A percentile compares a stretch with the other conserved stretches of the same genome.
These are phyloP conservation scores for Scolanthus callimorphus DNA, from an alignment of 92 coral and sea anemone species.

Conservation along the genomic window DNA sequence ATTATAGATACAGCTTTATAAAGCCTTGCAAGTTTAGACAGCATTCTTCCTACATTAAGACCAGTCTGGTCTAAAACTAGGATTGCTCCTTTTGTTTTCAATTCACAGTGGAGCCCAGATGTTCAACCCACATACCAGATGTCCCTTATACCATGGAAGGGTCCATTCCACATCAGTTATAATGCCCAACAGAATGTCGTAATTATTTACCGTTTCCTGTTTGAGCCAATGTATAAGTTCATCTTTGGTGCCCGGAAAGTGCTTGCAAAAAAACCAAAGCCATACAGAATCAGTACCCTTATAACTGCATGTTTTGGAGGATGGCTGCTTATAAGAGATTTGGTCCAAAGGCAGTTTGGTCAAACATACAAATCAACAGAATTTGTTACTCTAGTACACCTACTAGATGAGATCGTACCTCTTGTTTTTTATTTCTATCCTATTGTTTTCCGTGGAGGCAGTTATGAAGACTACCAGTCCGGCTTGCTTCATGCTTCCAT, in stretches of 20 bases:
- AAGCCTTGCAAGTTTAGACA: no score
- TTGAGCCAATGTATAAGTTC: slow-evolving; percentile 32
- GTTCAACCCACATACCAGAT: slow-evolving; percentile 21
- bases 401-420: slow-evolving; percentile 43
- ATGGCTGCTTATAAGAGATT: slow-evolving; percentile 20
- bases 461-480: background rate
- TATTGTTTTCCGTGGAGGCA: slow-evolving; percentile 25
- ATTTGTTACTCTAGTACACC: slow-evolving; percentile 5
- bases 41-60: no score
- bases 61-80: no score
- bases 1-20: no score
- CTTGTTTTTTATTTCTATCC: slow-evolving; percentile 45
- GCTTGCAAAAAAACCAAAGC: slow-evolving; percentile 34
- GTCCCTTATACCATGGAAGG: slow-evolving; percentile 48
- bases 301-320: slow-evolving; percentile 33
- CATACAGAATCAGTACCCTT: slow-evolving; percentile 28
- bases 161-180: slow-evolving; percentile 46
- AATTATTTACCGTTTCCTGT: slow-evolving; percentile 27
- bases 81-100: no score
- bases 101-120: slow-evolving; percentile 40
- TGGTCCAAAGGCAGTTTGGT: slow-evolving; percentile 18
- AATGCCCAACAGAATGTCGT: slow-evolving; percentile 55
- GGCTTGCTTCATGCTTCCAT: slow-evolving; percentile 17
- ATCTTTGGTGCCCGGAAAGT: slow-evolving; percentile 41
- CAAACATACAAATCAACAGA: slow-evolving; percentile 17